phyloP scores from a whole-genome alignment of 2,113 vertebrate genomes.

The Mobula hypostoma region DNA sequence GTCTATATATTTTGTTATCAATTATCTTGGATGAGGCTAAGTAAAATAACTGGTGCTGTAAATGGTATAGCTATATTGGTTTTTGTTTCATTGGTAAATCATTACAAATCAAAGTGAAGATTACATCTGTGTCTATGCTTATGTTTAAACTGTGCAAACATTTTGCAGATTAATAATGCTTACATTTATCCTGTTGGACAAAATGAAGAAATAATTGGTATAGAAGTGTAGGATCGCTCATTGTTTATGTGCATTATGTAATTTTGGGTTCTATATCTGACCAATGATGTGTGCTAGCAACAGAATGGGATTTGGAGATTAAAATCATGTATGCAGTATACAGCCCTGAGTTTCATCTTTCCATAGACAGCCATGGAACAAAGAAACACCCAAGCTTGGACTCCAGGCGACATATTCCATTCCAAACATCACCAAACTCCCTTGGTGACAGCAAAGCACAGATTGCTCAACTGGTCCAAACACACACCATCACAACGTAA shows the following conservation, averaged over 20 bases:
- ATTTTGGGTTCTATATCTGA: not conserved
- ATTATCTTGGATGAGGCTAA: not conserved
- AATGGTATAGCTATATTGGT: not conserved
- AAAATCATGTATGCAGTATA: not conserved
- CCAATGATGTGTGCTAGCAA: not conserved
- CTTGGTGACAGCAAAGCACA: too few relatives aligned
- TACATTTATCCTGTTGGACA: not conserved
- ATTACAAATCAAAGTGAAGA: not conserved
- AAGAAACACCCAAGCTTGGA: too few relatives aligned
- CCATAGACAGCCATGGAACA: too few relatives aligned
- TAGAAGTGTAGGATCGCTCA: too few relatives aligned
- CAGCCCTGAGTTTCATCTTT: too few relatives aligned
- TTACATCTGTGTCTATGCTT: not conserved
- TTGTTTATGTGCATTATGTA: not conserved
- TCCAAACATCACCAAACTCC: too few relatives aligned
- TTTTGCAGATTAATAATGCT: not conserved
- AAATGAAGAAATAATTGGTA: not conserved
- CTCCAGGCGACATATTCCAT: too few relatives aligned
- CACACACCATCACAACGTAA: too few relatives aligned
- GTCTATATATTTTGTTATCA: not conserved
- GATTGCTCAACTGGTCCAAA: too few relatives aligned
- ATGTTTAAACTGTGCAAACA: not conserved
- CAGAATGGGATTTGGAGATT: not conserved
- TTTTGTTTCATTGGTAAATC: not conserved
- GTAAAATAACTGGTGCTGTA: not conserved